Percentiles rank a stretch among this genome's conserved stretches.
phyloP scores from a whole-genome alignment of 2,888 invertebrate species.

The Melanophora roralis region DNA sequence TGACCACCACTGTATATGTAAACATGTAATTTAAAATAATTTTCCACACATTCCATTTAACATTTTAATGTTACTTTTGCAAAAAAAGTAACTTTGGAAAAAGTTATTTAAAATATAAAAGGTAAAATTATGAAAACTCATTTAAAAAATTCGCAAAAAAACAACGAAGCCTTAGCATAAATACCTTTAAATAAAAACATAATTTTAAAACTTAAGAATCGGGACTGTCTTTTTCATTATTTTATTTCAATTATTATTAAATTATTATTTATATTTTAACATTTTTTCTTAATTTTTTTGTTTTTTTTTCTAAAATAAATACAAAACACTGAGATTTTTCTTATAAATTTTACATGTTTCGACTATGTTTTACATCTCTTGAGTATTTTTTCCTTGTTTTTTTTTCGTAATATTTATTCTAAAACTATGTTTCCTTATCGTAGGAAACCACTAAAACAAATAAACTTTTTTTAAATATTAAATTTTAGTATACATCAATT shows the following conservation, averaged over 20 bases:
- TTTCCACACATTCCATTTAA: no score
- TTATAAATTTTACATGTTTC: conserved; percentile 18
- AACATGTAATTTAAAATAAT: no score
- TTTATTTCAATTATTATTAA: not conserved
- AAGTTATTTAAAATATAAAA: no score
- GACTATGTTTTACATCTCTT: conserved; percentile 46
- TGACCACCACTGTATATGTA: no score
- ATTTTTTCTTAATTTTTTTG: not conserved
- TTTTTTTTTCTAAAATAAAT: conserved; percentile 23
- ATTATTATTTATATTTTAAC: not conserved
- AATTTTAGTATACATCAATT: conserved; percentile 1
- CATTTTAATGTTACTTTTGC: no score
- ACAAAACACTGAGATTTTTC: conserved; percentile 47
- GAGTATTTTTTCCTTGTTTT: conserved; percentile 44
- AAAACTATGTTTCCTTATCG: conserved; percentile 30
- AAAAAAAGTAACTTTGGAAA: no score
- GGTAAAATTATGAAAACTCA: no score
- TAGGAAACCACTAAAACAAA: conserved; percentile 50
- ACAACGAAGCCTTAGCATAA: no score
- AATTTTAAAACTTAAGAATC: no score
- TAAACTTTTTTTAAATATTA: conserved; percentile 46
- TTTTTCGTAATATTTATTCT: conserved; percentile 9
- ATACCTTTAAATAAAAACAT: no score
- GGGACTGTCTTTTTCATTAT: not conserved
- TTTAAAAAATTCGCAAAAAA: no score